These are phyloP conservation scores for Coenobita brevimanus DNA, from an alignment of 1,140 invertebrate genomes.

Conservation along the genomic window DNA sequence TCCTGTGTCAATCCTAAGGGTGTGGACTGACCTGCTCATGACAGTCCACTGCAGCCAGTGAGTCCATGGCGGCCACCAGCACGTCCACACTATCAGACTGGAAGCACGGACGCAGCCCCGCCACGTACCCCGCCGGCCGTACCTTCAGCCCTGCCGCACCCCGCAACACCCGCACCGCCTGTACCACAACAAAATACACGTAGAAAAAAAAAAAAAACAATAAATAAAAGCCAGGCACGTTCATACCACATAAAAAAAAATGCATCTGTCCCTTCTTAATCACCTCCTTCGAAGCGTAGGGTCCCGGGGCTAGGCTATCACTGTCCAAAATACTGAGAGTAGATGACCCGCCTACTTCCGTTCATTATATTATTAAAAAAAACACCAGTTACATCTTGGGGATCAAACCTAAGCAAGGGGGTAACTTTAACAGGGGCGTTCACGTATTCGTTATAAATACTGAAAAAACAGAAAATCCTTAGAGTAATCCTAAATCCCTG, in stretches of 20 bases:
- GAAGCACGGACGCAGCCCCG: slow-evolving; percentile 60
- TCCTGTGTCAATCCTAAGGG: neutral
- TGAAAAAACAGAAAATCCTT: too few species aligned
- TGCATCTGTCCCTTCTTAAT: too few species aligned
- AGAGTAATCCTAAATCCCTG: too few species aligned
- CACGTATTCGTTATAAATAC: too few species aligned
- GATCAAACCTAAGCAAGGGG: too few species aligned
- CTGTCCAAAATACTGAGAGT: too few species aligned
- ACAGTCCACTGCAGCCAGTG: slow-evolving; percentile 54
- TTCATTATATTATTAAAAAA: too few species aligned
- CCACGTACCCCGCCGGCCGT: slow-evolving; percentile 57
- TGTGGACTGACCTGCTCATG: slow-evolving; percentile 42
- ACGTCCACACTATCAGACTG: slow-evolving; percentile 61
- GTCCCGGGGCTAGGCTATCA: too few species aligned
- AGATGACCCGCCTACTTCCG: too few species aligned
- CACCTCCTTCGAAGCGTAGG: too few species aligned
- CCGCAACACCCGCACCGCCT: slow-evolving; percentile 62
- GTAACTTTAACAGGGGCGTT: too few species aligned
- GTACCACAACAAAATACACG: neutral
- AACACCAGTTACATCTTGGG: too few species aligned
- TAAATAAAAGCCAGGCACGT: neutral
- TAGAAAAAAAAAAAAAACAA: neutral
- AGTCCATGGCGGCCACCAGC: slow-evolving; percentile 64
- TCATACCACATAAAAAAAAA: neutral
- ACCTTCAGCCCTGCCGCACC: slow-evolving; percentile 40